phyloP scores from a whole-genome alignment of 1,140 invertebrate species.

The Aphis gossypii region DNA sequence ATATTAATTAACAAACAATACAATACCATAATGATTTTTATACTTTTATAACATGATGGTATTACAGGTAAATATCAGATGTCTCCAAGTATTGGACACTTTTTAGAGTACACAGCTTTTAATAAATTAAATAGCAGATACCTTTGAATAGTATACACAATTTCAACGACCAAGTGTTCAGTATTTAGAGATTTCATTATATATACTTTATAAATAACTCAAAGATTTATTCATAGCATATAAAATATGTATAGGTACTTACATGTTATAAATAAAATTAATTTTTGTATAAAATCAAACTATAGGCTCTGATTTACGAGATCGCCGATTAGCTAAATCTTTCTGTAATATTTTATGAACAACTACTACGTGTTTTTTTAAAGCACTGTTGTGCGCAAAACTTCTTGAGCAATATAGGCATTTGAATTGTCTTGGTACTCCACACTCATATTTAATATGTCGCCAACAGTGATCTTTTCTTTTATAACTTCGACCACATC shows the following conservation, averaged over 20 bases:
- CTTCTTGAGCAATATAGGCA: constrained; percentile 66
- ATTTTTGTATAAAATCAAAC: not conserved
- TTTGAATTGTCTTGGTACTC: constrained; percentile 66
- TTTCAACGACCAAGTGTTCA: not conserved
- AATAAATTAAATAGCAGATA: not conserved
- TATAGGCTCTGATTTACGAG: not conserved
- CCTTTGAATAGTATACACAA: not conserved
- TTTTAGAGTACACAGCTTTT: not conserved
- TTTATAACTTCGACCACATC: constrained; percentile 61
- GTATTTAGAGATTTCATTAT: not conserved
- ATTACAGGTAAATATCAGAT: not conserved
- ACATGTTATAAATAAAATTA: not conserved
- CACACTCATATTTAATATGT: constrained; percentile 68
- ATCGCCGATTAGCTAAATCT: not conserved
- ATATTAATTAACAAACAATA: not conserved
- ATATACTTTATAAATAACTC: not conserved
- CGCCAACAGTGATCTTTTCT: constrained; percentile 66
- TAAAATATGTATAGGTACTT: not conserved
- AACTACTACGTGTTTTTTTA: constrained; percentile 63
- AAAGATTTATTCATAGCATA: not conserved
- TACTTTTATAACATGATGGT: not conserved
- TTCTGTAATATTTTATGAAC: constrained; percentile 60
- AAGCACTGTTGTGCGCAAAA: constrained; percentile 63
- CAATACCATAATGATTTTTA: not conserved
- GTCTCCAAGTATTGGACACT: not conserved